phyloP scores from a whole-genome alignment of 1,140 invertebrate genomes.

The Diprion similis region DNA sequence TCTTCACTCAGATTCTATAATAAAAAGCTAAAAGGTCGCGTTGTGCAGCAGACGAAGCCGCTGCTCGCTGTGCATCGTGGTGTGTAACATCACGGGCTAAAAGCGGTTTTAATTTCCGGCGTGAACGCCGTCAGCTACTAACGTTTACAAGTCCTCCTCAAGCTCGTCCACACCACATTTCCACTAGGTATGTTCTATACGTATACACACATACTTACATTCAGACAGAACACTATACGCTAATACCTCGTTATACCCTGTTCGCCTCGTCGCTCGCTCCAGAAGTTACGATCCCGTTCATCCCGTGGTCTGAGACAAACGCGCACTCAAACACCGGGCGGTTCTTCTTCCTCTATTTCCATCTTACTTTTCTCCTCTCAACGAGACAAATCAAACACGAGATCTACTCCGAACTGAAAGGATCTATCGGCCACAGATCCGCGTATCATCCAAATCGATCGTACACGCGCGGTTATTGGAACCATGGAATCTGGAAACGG shows the following conservation, averaged over 20 bases:
- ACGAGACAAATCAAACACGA: too few relatives aligned
- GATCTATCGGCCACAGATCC: too few relatives aligned
- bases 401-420: too few relatives aligned
- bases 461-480: too few relatives aligned
- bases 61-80: slow-evolving; percentile 10
- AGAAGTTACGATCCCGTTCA: background rate
- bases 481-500: too few relatives aligned
- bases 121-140: slow-evolving; percentile 35
- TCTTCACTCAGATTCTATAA: background rate
- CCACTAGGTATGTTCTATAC: too few relatives aligned
- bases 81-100: slow-evolving; percentile 31
- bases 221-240: background rate
- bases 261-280: background rate
- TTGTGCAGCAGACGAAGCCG: background rate
- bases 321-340: too few relatives aligned
- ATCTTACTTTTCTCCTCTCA: too few relatives aligned
- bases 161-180: too few relatives aligned
- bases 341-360: too few relatives aligned
- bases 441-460: too few relatives aligned
- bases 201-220: background rate
- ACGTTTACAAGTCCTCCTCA: background rate
- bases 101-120: slow-evolving; percentile 57
- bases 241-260: background rate
- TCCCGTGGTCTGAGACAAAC: background rate
- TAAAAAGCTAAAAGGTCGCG: slow-evolving; percentile 1